phyloP scores from a whole-genome alignment of 2,888 invertebrate species.

The Ischnura elegans region DNA sequence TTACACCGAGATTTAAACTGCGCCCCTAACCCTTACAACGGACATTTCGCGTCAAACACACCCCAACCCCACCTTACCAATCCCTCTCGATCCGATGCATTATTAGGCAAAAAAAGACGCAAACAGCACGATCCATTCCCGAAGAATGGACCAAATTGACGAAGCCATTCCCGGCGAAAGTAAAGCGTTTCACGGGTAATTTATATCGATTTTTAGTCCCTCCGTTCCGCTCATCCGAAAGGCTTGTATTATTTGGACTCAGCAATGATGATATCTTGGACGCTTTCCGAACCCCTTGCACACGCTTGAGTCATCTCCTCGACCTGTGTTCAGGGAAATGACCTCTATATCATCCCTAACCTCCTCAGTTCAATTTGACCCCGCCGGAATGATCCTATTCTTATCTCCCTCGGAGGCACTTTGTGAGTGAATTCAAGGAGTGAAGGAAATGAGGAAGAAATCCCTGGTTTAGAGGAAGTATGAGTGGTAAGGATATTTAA shows the following conservation, averaged over 20 bases:
- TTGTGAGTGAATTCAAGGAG: background rate
- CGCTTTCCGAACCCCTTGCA: background rate
- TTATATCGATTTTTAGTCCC: conserved; percentile 16
- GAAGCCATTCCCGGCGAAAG: conserved; percentile 13
- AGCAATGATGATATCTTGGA: background rate
- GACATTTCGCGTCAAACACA: background rate
- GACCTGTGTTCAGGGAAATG: conserved; percentile 8
- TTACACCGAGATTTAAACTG: background rate
- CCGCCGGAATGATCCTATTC: background rate
- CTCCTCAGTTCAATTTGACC: background rate
- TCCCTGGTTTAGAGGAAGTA: background rate
- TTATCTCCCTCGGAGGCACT: background rate
- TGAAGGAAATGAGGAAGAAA: conserved; percentile 1
- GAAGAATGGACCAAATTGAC: background rate
- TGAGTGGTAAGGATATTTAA: background rate
- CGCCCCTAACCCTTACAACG: background rate
- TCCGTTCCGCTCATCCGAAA: background rate
- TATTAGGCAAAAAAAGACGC: conserved; percentile 27
- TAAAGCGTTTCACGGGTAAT: conserved; percentile 31
- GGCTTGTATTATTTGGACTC: conserved; percentile 14
- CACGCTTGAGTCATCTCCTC: background rate
- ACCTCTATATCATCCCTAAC: background rate
- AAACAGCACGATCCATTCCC: background rate
- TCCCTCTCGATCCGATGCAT: conserved; percentile 7
- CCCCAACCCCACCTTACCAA: background rate